Conservation (phyloP, 2,888 invertebrate species). For the Minunthozetes semirufus region DNA sequence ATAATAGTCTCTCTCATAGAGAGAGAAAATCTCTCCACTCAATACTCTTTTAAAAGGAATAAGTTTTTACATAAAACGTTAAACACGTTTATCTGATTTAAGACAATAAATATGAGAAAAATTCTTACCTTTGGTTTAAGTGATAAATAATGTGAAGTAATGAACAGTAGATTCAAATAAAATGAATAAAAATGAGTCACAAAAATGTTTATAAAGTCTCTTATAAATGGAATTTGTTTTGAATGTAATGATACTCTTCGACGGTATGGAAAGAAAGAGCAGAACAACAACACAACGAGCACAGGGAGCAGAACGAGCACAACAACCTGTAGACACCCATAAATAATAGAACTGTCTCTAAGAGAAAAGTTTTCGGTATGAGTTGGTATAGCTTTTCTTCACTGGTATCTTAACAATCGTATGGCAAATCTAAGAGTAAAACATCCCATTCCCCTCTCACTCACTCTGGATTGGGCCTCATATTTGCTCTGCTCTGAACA, state of each 20-base stretch:
- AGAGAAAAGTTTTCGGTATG: constrained; percentile 15
- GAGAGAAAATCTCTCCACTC: too few relatives aligned
- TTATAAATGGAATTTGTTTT: neutral
- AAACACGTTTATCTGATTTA: neutral
- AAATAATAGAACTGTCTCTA: constrained; percentile 26
- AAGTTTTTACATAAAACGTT: neutral
- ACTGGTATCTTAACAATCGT: constrained; percentile 23
- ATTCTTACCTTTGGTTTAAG: neutral
- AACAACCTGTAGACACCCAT: constrained; percentile 31
- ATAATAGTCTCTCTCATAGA: too few relatives aligned
- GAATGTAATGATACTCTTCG: constrained; percentile 4
- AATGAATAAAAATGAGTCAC: neutral
- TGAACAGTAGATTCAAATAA: neutral
- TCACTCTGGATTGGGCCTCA: constrained; percentile 19
- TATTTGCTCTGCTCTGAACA: constrained; percentile 1
- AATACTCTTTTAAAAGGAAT: neutral
- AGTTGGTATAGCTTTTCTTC: constrained; percentile 18
- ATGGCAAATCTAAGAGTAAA: constrained; percentile 14
- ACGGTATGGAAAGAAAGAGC: constrained; percentile 2
- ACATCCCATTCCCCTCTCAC: constrained; percentile 10
- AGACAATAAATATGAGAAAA: neutral
- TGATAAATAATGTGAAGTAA: neutral
- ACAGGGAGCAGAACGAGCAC: constrained; percentile 12
- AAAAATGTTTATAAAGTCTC: neutral
- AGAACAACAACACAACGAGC: neutral